phyloP scores from a whole-genome alignment of 2,797 vertebrate genomes.

The Myotis daubentonii region DNA sequence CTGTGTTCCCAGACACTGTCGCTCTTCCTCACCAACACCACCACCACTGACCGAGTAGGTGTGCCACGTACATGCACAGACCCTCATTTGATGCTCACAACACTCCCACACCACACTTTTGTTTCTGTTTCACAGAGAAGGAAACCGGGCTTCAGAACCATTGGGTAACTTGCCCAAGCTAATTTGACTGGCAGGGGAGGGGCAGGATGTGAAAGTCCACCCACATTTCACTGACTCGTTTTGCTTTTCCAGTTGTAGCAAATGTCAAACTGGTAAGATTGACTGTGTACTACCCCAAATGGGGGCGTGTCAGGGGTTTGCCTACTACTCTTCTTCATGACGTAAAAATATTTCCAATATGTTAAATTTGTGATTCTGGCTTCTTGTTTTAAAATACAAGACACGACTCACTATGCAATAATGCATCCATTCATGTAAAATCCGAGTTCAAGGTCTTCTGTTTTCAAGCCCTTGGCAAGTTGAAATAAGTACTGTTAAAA shows the following conservation, averaged over 20 bases:
- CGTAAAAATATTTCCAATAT: conserved; percentile 6
- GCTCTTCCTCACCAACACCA: background rate
- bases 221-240: background rate
- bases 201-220: conserved; percentile 29
- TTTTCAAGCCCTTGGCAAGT: conserved; percentile 21
- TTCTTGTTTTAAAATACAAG: conserved; percentile 49
- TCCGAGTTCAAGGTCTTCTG: conserved; percentile 1
- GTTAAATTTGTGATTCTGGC: background rate
- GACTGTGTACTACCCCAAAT: background rate
- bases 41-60: background rate
- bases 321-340: background rate
- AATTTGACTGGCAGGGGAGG: background rate
- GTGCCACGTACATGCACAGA: background rate
- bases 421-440: background rate
- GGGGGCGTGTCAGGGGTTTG: background rate
- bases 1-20: background rate
- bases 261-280: background rate
- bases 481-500: conserved; percentile 35
- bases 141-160: conserved; percentile 44
- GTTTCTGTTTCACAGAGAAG: conserved; percentile 57
- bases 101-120: background rate
- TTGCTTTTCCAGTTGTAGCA: background rate
- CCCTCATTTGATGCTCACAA: background rate
- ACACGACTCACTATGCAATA: background rate
- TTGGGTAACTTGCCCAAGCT: background rate